Evolutionary conservation across 2,113 vertebrate species (phyloP).

Genomic region (Lichenostomus cassidix): DNA sequence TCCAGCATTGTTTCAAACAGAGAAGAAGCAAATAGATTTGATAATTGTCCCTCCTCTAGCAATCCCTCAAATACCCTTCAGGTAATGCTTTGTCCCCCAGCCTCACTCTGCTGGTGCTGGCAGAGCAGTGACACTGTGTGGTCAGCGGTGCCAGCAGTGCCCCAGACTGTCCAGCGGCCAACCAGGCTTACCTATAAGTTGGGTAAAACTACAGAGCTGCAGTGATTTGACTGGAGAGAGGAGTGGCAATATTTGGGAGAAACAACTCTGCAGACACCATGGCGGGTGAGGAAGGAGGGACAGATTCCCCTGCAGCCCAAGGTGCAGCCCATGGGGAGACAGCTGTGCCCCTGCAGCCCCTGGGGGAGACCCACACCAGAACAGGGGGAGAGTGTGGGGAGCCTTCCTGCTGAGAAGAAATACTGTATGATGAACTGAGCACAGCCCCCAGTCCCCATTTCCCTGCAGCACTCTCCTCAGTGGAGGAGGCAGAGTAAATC

Average conservation of each 20-base stretch:
- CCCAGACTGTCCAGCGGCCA: background rate
- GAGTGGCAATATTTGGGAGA: background rate
- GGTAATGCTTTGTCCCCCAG: background rate
- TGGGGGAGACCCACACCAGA: background rate
- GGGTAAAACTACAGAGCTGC: background rate
- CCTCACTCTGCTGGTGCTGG: background rate
- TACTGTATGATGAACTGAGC: background rate
- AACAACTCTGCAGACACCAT: background rate
- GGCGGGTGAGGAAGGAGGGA: background rate
- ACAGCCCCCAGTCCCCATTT: background rate
- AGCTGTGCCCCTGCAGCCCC: background rate
- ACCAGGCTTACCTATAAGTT: background rate
- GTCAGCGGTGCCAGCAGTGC: background rate
- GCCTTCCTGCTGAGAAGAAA: background rate
- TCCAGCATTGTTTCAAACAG: background rate
- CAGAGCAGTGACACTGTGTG: background rate
- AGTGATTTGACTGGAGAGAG: background rate
- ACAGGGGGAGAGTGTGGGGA: background rate
- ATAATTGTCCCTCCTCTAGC: background rate
- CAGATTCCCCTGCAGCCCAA: background rate
- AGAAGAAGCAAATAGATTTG: background rate
- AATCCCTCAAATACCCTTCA: background rate
- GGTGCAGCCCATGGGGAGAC: background rate
- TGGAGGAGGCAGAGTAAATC: background rate
- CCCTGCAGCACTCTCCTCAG: too few species aligned